These are phyloP conservation scores for Platysteira castanea DNA, from an alignment of 2,113 vertebrate species.

Conservation along the genomic window DNA sequence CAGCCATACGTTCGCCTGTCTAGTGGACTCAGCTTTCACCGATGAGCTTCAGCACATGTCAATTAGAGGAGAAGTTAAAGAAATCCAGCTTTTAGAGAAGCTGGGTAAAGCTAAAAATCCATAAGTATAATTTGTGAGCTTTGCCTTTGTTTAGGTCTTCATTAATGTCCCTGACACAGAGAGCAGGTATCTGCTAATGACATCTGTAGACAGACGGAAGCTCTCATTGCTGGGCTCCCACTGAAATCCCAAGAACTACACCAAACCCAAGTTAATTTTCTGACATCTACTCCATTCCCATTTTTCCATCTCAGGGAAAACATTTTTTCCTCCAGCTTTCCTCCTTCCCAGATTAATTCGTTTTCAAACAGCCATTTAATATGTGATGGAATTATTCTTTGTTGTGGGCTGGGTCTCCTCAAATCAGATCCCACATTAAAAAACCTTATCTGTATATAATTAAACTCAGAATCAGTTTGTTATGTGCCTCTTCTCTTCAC, in stretches of 20 bases:
- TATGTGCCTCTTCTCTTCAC: not conserved
- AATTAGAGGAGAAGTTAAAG: not conserved
- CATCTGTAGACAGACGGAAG: not conserved
- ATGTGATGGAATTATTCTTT: not conserved
- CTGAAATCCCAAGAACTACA: not conserved
- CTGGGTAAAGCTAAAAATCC: not conserved
- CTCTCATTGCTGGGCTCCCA: not conserved
- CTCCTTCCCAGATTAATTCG: not conserved
- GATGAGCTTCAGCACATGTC: not conserved
- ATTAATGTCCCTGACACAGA: not conserved
- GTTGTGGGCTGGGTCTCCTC: not conserved
- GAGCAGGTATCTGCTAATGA: not conserved
- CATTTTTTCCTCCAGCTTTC: not conserved
- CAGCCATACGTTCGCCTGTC: not conserved
- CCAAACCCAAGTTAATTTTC: not conserved
- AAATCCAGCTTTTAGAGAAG: not conserved
- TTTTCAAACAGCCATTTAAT: not conserved
- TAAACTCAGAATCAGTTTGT: not conserved
- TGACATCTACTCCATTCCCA: not conserved
- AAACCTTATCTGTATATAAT: not conserved
- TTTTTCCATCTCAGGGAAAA: not conserved
- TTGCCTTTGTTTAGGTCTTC: not conserved
- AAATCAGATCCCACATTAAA: slow-evolving; percentile 4
- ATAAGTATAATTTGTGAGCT: not conserved
- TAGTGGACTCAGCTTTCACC: not conserved